Base-by-base conservation (phyloP, 2,888 invertebrate species). In the Mythimna lalbum region DNA sequence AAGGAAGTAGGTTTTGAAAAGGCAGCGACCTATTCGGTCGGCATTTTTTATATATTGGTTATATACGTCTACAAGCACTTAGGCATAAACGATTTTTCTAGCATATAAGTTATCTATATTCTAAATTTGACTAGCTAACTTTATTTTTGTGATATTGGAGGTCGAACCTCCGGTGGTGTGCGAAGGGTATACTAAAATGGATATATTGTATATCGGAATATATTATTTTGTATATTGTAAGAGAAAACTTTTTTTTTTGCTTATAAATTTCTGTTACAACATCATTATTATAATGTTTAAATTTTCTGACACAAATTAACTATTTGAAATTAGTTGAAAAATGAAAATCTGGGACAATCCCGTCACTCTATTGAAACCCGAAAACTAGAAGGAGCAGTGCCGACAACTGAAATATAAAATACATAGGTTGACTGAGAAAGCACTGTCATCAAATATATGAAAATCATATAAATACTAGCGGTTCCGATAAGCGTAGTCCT, bases 51-150 rank as follows among this genome's bases (percentile, higher is more conserved):
- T 64, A 81, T 81, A 77, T 72, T 78, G 80, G 74, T 78, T 85
- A 83, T 63, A 80, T 82, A 83, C 43, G 12, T 47, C 82, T 85
- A 82, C 57, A 85, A 85, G 85, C 85, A 85, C 86, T 85, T 85
- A 85, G 85, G 85, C 86, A 75, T 79, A 84, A 63, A 76, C 76
- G 73, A 79, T 69, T 80, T 73, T 69, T 61, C 93, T 94, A 94
- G 90, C 90, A 86, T 90, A 89, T 82, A 91, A 89, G 88, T 88
- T 65, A 86, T 83, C 89, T 93, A 91, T 86, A 73, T 76, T 61
- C 94, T 95, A 95, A 90, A 94, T 94, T 95, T 94, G 90, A 87
- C 95, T 95, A 95, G 92, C 96, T 95, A 94, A 80, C 80, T 73
- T 89, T 85, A 84, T 82, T 88, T 83, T 91, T 90, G 90, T 92